Base-by-base conservation (phyloP, 2,113 vertebrate species). In the Odontesthes bonariensis region DNA sequence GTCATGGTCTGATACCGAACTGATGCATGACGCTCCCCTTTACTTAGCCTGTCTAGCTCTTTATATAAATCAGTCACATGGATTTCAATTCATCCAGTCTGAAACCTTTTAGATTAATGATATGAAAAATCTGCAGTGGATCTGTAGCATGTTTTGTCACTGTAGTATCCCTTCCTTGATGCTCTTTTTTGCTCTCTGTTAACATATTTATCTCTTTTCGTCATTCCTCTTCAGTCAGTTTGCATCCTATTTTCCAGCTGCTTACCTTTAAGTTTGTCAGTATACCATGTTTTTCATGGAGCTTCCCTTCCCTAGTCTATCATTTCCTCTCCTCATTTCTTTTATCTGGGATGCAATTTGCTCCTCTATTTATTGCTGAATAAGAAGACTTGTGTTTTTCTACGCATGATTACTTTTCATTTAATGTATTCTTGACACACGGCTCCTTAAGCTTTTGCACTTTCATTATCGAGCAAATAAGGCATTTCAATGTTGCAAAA, bases 401-500 rank as follows among this genome's bases (percentile, higher is more conserved):
- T 32, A 31, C 77, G 76, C 86, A 89, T 79, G 83, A 77, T 82
- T 68, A 55, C 75, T 65, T 33, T 31, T 68, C 58, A 32, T 14
- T 78, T 44, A 8, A 51, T 52, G 42, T 70, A 76, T 62, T 77
- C 61, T 69, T 12, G 31, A 61, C 47, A 47, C 40, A 49, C 8
- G 6, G 42, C 46, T 83, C 54, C 32, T 40, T 51, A 76, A 69
- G 46, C 46, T 46, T 52, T 61, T 78, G 51, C 49, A 44, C 60
- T 71, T 75, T 58, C 14, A 77, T 62, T 69, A 23, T 58, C 47
- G 32, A 22, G 33, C 42, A 57, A 73, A 73, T 72, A 65, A 75
- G 54, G 38, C 31, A 2, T 75, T 85, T 47, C 53, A 77, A 51
- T 68, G 3, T 23, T 49, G 55, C 19, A 63, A 75, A n/a, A 44